Evolutionary conservation across 92 coral and sea anemone genomes (phyloP), one percentile per base, ranked within the genome.

Genomic region (Muricea muricata): DNA sequence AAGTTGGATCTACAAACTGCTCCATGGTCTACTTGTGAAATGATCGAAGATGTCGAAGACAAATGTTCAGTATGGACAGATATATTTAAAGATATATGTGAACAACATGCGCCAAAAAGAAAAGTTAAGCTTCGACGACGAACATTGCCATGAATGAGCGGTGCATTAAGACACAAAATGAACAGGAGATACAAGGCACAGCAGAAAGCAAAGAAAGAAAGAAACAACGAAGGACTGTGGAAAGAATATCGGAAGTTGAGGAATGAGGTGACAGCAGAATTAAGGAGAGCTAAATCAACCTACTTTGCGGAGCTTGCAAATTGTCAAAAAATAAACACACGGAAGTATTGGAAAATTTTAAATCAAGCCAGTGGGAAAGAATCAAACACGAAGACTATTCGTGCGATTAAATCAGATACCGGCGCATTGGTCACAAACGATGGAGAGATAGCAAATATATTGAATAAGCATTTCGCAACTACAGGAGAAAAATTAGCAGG

Each of bases 211-310:
- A 73, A 73, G 42, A 9, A 24, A 5, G 42, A n/a, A 8, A 46
- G 32, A 11, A 31, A 46, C 9, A 32, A 73, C 20, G 79, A 73
- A 26, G 79, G 37, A 26, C 32, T 41, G 39, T 26, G 82, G 77
- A 57, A 81, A 2, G 66, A 81, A 37, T 87, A 87, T 61, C 47
- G 82, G 24, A 50, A 67, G 39, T 61, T 89, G 25, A 48, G 92
- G 34, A 89, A 89, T 48, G 83, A 89, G 17, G 61, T 89, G 18
- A 89, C 92, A 12, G 34, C 67, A 13, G 93, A 89, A 61, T 72
- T 89, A 14, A 81, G 84, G 24, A 35, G 63, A 46, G 84, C 86
- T 1, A 89, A 89, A 78, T 73, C 72, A 11, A 55, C 68, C 9
- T 85, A 89, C 70, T 85, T 57, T 75, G 23, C 65, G 12, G 75